Conservation (phyloP, 2,113 vertebrate genomes). For the Megaceryle torquata region DNA sequence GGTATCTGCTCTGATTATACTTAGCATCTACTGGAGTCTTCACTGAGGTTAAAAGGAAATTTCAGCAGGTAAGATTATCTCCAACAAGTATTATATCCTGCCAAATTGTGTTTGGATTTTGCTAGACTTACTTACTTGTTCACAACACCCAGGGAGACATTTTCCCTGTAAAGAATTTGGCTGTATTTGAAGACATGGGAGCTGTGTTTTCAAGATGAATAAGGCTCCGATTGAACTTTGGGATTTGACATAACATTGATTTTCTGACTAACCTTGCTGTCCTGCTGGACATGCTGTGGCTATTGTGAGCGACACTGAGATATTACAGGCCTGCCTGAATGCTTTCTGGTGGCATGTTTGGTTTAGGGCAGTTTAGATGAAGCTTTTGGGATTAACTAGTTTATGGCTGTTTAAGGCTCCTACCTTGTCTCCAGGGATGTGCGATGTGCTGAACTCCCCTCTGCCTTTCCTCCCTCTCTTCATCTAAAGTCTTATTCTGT, state of each 20-base stretch:
- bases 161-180: constrained; percentile 1
- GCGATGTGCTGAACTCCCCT: neutral
- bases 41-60: constrained; percentile 56
- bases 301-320: neutral
- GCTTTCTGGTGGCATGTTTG: neutral
- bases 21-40: constrained; percentile 32
- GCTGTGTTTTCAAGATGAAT: constrained; percentile 25
- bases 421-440: neutral
- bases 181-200: constrained; percentile 26
- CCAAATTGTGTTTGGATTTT: constrained; percentile 59
- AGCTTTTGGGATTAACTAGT: neutral
- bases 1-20: constrained; percentile 40
- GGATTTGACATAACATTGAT: constrained; percentile 24
- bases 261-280: neutral
- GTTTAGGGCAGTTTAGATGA: neutral
- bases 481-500: neutral
- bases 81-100: constrained; percentile 39
- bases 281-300: neutral
- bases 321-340: neutral
- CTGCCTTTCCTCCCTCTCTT: neutral
- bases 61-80: constrained; percentile 63
- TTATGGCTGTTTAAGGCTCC: neutral
- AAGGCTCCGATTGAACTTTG: neutral
- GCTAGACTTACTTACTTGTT: constrained; percentile 49
- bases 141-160: neutral